Evolutionary conservation across 2,888 invertebrate species (phyloP), one percentile per base, ranked within the genome.

Genomic region (Melieria picta): DNA sequence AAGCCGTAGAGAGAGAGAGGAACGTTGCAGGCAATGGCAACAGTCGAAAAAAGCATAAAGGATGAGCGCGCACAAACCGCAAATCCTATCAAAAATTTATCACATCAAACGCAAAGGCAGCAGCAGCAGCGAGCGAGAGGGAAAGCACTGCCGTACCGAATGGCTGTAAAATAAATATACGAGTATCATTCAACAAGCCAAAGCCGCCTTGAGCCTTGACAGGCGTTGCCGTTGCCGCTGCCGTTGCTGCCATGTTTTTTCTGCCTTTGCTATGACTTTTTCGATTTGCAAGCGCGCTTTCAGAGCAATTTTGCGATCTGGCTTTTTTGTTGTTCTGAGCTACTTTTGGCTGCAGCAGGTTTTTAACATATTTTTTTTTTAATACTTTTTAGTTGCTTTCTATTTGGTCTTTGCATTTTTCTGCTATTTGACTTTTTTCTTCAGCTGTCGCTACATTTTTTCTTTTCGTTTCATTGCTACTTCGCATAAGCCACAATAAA

Each of bases 401-500:
- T 30, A 7, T 10, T 63, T 47, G 7, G 30, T 48, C n/a, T 42
- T 55, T 46, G 7, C 16, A 45, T 66, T 55, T 60, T 52, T 9
- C 42, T 43, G 10, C 11, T 7, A 2, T 47, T 42, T 60, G 16
- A 13, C 47, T 69, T 56, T 9, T 7, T 47, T 1, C 43, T 55
- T 13, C 7, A 10, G n/a, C 48, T 30, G 30, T 30, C 3, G 30
- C 30, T 3, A 30, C 13, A 9, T 52, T 52, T 52, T 52, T 52
- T 9, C 50, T 50, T 11, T 50, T 9, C 13, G 13, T 52, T 9
- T 52, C 52, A n/a, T 2, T 13, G 5, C 52, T 13, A 52, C 30
- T 13, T n/a, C 46, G 46, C 43, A 16, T 48, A 58, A 66, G 48
- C 63, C 13, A 56, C 57, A 69, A 69, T 43, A 58, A 65, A 65